Conservation (phyloP, 1,140 invertebrate genomes). For the Bombus soroeensis region DNA sequence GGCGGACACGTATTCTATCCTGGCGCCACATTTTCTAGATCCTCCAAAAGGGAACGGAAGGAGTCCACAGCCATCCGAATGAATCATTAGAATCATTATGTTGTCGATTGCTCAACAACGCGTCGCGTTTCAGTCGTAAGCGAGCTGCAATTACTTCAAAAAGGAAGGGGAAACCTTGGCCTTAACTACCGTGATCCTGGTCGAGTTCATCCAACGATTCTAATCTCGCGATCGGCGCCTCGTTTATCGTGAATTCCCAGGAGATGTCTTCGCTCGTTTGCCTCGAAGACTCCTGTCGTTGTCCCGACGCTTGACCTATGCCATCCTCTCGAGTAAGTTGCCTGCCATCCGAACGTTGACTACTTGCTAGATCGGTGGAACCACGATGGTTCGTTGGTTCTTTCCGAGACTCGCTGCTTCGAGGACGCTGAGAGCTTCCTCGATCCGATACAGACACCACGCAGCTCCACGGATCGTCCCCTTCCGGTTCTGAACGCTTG, state of each 20-base stretch:
- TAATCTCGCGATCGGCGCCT: conserved; percentile 86
- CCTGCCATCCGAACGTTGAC: conserved; percentile 54
- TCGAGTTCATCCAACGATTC: conserved; percentile 87
- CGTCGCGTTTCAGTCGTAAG: conserved; percentile 20
- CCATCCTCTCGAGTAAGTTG: conserved; percentile 40
- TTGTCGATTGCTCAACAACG: neutral
- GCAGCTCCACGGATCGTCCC: conserved; percentile 79
- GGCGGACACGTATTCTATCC: neutral
- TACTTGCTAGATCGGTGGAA: conserved; percentile 46
- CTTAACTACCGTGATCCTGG: conserved; percentile 80
- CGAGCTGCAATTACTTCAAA: conserved; percentile 16
- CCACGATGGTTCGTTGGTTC: conserved; percentile 68
- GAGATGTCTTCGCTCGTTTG: conserved; percentile 82
- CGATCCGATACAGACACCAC: conserved; percentile 68
- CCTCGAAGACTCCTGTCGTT: conserved; percentile 66
- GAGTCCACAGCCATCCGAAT: conserved; percentile 48
- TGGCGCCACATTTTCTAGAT: conserved; percentile 15
- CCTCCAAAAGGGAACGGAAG: conserved; percentile 37
- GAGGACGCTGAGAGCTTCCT: conserved; percentile 69
- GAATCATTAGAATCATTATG: conserved; percentile 4
- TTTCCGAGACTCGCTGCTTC: conserved; percentile 75
- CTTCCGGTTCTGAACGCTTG: conserved; percentile 78
- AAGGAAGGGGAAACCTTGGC: conserved; percentile 12
- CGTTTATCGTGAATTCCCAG: conserved; percentile 83
- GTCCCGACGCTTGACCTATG: conserved; percentile 1